A percentile compares a stretch with the other conserved stretches of the same genome.
Evolutionary conservation across 2,888 invertebrate species (phyloP).

Genomic region (Orgyia antiqua): DNA sequence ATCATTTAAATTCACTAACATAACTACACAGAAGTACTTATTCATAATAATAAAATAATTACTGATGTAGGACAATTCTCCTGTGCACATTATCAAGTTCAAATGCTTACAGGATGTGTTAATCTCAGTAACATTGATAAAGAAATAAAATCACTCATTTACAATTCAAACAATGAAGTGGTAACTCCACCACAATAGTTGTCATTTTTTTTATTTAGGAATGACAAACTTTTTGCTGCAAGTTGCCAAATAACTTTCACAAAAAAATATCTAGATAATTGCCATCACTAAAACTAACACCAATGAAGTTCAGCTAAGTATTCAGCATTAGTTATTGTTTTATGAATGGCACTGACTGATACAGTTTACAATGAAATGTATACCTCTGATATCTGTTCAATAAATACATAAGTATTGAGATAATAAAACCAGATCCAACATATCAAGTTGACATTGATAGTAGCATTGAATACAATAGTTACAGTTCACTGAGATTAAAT

Average conservation of each 20-base stretch:
- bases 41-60: slow-evolving; percentile 1
- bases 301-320: neutral
- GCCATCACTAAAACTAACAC: neutral
- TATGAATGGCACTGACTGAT: too few relatives aligned
- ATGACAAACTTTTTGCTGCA: too few relatives aligned
- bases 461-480: neutral
- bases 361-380: slow-evolving; percentile 20
- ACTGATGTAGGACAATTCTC: slow-evolving; percentile 11
- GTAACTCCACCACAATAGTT: slow-evolving; percentile 19
- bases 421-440: slow-evolving; percentile 10
- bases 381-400: slow-evolving; percentile 17
- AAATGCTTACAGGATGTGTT: slow-evolving; percentile 16
- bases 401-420: slow-evolving; percentile 7
- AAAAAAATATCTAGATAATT: neutral
- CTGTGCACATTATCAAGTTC: slow-evolving; percentile 16
- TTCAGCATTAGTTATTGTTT: too few relatives aligned
- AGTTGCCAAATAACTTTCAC: too few relatives aligned
- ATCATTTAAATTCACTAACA: slow-evolving; percentile 11
- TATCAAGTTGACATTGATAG: slow-evolving; percentile 16
- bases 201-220: neutral
- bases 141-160: slow-evolving; percentile 16
- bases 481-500: neutral
- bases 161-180: slow-evolving; percentile 21
- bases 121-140: slow-evolving; percentile 14
- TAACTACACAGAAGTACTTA: neutral